Percentiles rank a stretch among this genome's conserved stretches.
Evolutionary conservation across 2,888 invertebrate genomes (phyloP).

Genomic region (Sympetrum striolatum): DNA sequence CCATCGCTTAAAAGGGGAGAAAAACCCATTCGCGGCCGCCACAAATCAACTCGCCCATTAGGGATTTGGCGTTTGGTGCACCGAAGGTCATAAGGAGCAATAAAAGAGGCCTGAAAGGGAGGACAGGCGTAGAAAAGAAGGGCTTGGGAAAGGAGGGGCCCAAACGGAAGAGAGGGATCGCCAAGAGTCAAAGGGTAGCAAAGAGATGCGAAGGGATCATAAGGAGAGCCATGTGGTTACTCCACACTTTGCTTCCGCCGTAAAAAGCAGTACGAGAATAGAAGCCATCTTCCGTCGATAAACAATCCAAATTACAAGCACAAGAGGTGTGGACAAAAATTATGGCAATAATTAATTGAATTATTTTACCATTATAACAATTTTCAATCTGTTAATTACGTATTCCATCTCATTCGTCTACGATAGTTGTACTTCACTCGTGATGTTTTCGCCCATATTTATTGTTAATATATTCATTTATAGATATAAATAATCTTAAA

Average conservation of each 20-base stretch:
- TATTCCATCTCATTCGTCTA: too few species aligned
- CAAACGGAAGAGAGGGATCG: neutral
- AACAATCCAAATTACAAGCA: neutral
- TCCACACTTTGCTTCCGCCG: neutral
- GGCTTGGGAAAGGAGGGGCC: neutral
- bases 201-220: neutral
- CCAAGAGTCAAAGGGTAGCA: neutral
- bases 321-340: neutral
- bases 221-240: neutral
- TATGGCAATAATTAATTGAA: too few species aligned
- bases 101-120: neutral
- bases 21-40: neutral
- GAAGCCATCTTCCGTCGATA: neutral
- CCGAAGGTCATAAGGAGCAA: neutral
- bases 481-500: too few species aligned
- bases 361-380: too few species aligned
- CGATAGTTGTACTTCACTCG: too few species aligned
- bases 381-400: too few species aligned
- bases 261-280: neutral
- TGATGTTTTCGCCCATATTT: too few species aligned
- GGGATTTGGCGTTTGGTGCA: neutral
- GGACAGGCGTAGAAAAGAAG: neutral
- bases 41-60: neutral
- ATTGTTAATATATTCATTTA: too few species aligned
- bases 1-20: neutral